Conservation (phyloP, 2,797 vertebrate species). For the Glossophaga mutica region DNA sequence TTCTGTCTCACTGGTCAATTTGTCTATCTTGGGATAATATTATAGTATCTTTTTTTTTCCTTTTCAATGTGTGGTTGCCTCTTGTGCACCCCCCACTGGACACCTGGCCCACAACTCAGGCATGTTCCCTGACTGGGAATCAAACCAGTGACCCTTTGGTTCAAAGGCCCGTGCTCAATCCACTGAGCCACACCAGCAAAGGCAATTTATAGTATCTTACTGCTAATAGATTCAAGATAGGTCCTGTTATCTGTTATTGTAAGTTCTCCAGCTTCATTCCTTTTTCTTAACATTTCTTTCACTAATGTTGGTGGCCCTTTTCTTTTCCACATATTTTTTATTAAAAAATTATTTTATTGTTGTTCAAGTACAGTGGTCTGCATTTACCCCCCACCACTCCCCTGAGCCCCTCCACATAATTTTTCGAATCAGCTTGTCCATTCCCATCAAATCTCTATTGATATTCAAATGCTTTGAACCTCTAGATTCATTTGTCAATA, state of each 20-base stretch:
- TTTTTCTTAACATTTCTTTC: neutral
- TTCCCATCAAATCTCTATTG: neutral
- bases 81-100: fast-evolving
- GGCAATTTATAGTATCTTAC: neutral
- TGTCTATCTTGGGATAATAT: neutral
- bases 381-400: too few relatives aligned
- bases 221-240: neutral
- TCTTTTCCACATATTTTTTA: neutral
- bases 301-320: neutral
- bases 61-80: too few relatives aligned
- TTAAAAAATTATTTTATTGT: too few relatives aligned
- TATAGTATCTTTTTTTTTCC: neutral
- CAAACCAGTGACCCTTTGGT: too few relatives aligned
- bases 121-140: too few relatives aligned
- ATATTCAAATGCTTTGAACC: neutral
- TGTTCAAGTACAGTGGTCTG: too few relatives aligned
- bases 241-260: neutral
- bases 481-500: neutral
- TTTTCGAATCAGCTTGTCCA: neutral
- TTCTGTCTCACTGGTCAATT: neutral
- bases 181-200: too few relatives aligned
- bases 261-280: neutral
- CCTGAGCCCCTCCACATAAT: neutral
- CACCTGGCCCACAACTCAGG: too few relatives aligned
- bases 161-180: too few relatives aligned